These are phyloP conservation scores for Lates calcarifer DNA, from an alignment of 2,113 vertebrate species.

Conservation along the genomic window DNA sequence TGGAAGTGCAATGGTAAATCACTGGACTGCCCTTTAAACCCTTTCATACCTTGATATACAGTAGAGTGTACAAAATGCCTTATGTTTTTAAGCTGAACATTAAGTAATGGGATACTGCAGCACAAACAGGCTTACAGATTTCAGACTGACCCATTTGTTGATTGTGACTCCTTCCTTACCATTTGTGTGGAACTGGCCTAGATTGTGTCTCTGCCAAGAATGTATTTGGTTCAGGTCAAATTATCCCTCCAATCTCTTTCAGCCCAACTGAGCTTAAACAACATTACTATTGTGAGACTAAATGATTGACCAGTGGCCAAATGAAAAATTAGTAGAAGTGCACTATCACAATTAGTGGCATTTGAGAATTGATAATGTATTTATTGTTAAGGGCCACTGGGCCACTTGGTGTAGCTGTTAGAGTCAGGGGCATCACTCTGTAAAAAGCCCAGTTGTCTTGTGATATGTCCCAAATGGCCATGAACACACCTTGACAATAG, in stretches of 20 bases:
- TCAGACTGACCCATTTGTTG: constrained; percentile 61
- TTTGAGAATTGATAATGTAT: constrained; percentile 11
- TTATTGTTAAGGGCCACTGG: not conserved
- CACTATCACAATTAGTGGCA: not conserved
- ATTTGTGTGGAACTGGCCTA: constrained; percentile 63
- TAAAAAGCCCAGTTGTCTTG: not conserved
- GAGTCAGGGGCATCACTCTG: not conserved
- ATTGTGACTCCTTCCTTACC: constrained; percentile 21
- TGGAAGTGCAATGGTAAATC: not conserved
- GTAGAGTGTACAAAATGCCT: not conserved
- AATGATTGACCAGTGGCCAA: constrained; percentile 3
- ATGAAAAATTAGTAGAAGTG: constrained; percentile 14
- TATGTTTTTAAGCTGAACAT: not conserved
- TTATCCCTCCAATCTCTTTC: constrained; percentile 55
- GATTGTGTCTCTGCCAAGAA: constrained; percentile 61
- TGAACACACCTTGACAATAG: not conserved
- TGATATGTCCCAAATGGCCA: not conserved
- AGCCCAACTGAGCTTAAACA: constrained; percentile 62
- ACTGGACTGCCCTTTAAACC: not conserved
- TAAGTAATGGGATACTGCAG: not conserved
- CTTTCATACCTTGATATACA: not conserved
- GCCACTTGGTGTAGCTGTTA: not conserved
- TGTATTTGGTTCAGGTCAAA: constrained; percentile 66
- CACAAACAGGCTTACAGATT: constrained; percentile 36
- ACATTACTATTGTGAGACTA: constrained; percentile 46